These are phyloP conservation scores for Gnatocerus cornutus DNA, from an alignment of 2,888 invertebrate genomes.

Conservation along the genomic window DNA sequence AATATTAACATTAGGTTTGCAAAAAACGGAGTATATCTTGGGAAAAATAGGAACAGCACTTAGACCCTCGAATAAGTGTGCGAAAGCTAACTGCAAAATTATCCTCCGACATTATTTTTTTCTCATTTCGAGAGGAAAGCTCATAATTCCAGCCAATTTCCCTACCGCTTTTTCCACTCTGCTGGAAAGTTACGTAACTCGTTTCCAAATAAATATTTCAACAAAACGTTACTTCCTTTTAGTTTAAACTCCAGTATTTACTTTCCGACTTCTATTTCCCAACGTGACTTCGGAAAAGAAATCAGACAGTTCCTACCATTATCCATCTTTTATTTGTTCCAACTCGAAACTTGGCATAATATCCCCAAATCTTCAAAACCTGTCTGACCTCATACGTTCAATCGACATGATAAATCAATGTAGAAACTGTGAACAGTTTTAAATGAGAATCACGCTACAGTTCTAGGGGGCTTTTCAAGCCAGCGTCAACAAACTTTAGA, in stretches of 20 bases:
- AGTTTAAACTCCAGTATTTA: not conserved
- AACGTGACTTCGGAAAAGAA: not conserved
- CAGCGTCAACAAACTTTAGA: not conserved
- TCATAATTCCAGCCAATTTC: not conserved
- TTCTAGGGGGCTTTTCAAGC: not conserved
- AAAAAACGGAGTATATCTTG: too few species aligned
- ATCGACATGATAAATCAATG: conserved; percentile 2
- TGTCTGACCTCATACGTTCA: not conserved
- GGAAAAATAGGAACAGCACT: too few species aligned
- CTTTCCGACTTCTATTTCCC: not conserved
- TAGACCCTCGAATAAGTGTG: too few species aligned
- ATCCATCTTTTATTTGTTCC: conserved; percentile 4
- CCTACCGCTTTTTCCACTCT: not conserved
- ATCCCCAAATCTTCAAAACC: not conserved
- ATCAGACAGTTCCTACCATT: not conserved
- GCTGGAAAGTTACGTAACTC: conserved; percentile 4
- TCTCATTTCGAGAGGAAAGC: not conserved
- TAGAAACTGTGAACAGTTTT: not conserved
- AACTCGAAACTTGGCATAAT: not conserved
- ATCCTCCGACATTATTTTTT: too few species aligned
- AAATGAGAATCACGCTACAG: not conserved
- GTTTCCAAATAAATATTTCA: not conserved
- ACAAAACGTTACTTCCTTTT: conserved; percentile 2
- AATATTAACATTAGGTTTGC: too few species aligned
- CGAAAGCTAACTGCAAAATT: too few species aligned